Evolutionary conservation across 2,797 vertebrate species (phyloP), one percentile per base, ranked within the genome.

Genomic region (Chiropotes sagulatus): DNA sequence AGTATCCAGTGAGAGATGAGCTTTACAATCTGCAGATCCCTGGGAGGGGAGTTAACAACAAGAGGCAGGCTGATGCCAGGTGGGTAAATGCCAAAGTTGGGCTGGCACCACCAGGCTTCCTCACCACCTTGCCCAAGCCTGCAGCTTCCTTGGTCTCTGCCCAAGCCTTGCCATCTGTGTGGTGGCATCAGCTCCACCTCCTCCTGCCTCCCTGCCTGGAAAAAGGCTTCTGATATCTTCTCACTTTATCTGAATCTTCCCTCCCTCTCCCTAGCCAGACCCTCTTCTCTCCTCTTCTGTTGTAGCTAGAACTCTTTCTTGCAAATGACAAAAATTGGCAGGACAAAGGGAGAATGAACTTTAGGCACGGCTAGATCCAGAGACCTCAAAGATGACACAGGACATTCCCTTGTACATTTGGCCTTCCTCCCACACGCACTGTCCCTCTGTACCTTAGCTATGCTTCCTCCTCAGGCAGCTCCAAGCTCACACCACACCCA

Each of bases 121-220:
- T 73, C 70, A 12, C 4, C 20, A 39, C 79, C 41, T 46, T 79
- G 41, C 72, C 84, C 72, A 67, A 83, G 72, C 76, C 90, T 64
- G 85, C 88, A 58, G 95, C 88, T 97, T 91, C 82, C 48, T 96
- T 93, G 92, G 84, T 93, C 33, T 57, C 94, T 92, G 93, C 95
- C 95, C 97, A 92, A 57, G 72, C 87, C 52, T 44, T 70, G 64
- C 97, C 97, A 97, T 96, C 94, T 97, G 96, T 75, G 61, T 93
- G 50, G 70, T 72, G 75, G 93, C 70, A 15, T 80, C 75, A 48
- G 61, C 82, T 28, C 86, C 39, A 30, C 58, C 70, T 33, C 64
- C 30, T 76, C 64, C 85, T 44, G 22, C 58, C 92, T 88, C 67
- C 50, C 75, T 67, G 61, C 57, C 33, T 52, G 86, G 88, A 85